Conservation (phyloP, 2,797 vertebrate genomes). For the Aulostomus chinensis region DNA sequence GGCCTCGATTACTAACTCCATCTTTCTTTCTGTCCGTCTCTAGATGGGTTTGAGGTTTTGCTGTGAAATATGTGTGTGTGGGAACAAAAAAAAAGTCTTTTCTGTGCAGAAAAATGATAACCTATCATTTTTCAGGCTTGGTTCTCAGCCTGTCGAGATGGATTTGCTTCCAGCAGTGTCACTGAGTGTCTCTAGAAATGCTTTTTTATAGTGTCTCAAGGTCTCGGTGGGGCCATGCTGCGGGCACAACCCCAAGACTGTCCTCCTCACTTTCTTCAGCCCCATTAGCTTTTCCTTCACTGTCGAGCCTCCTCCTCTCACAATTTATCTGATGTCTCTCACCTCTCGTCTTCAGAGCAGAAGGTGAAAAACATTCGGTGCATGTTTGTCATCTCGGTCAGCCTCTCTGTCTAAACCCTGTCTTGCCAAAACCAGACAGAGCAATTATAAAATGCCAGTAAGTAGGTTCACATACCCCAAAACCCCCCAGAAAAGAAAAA, state of each 20-base stretch:
- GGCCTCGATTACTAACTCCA: slow-evolving; percentile 41
- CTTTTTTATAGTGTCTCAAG: slow-evolving; percentile 55
- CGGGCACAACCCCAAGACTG: slow-evolving; percentile 20
- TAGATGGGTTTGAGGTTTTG: slow-evolving; percentile 71
- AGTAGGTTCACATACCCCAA: slow-evolving; percentile 17
- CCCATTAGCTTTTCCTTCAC: slow-evolving; percentile 23
- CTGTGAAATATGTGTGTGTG: slow-evolving; percentile 74
- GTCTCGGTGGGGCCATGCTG: slow-evolving; percentile 52
- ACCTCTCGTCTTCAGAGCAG: slow-evolving; percentile 21
- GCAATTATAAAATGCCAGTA: slow-evolving; percentile 27
- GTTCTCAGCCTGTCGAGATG: slow-evolving; percentile 60
- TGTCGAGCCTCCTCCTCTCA: slow-evolving; percentile 21
- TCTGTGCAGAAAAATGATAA: slow-evolving; percentile 65
- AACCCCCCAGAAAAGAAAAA: background rate
- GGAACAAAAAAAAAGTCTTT: slow-evolving; percentile 43
- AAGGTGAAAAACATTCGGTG: slow-evolving; percentile 29
- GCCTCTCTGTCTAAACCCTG: slow-evolving; percentile 18
- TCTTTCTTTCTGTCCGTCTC: slow-evolving; percentile 60
- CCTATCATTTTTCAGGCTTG: slow-evolving; percentile 72
- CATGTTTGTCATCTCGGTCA: slow-evolving; percentile 13
- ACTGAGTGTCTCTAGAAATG: slow-evolving; percentile 54
- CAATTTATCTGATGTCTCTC: slow-evolving; percentile 20
- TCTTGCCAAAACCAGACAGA: slow-evolving; percentile 8
- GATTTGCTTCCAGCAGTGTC: slow-evolving; percentile 59
- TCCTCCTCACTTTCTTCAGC: slow-evolving; percentile 19